Evolutionary conservation across 2,888 invertebrate genomes (phyloP).

Genomic region (Ypsolopha sequella): DNA sequence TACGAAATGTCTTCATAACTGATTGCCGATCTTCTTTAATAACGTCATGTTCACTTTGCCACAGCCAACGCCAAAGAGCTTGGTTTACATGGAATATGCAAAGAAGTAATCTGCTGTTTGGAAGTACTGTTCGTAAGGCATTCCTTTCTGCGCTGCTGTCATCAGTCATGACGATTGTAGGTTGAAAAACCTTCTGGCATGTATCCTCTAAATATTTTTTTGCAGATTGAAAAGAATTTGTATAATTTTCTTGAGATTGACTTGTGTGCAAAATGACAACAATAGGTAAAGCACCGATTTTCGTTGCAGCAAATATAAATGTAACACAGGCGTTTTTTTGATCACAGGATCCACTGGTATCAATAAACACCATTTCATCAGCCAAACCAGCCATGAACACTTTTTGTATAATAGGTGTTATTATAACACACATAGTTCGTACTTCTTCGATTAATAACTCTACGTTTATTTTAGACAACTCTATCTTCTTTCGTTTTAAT

Average conservation of each 20-base stretch:
- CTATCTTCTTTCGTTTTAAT: conserved; percentile 8
- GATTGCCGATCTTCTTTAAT: conserved; percentile 10
- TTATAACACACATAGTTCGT: no score
- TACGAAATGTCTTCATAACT: conserved; percentile 6
- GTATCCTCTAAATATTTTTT: neutral
- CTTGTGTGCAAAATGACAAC: conserved; percentile 6
- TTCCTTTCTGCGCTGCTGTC: no score
- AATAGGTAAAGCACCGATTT: no score
- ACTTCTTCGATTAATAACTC: conserved; percentile 4
- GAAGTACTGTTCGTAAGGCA: conserved; percentile 8
- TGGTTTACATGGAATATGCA: conserved; percentile 11
- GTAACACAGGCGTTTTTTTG: conserved; percentile 9
- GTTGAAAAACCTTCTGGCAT: conserved; percentile 1
- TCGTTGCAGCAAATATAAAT: no score
- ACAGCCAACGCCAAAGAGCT: conserved; percentile 9
- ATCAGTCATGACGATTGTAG: no score
- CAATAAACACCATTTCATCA: conserved; percentile 6
- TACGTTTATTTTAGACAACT: conserved; percentile 7
- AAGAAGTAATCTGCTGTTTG: conserved; percentile 9
- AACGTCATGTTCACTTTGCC: conserved; percentile 10
- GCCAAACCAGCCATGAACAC: conserved; percentile 6
- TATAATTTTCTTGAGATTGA: conserved; percentile 5
- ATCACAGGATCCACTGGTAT: conserved; percentile 8
- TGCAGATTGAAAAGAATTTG: no score
- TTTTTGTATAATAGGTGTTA: conserved; percentile 1